Evolutionary conservation across 2,797 vertebrate genomes (phyloP), one percentile per base, ranked within the genome.

Genomic region (Coendou prehensilis): DNA sequence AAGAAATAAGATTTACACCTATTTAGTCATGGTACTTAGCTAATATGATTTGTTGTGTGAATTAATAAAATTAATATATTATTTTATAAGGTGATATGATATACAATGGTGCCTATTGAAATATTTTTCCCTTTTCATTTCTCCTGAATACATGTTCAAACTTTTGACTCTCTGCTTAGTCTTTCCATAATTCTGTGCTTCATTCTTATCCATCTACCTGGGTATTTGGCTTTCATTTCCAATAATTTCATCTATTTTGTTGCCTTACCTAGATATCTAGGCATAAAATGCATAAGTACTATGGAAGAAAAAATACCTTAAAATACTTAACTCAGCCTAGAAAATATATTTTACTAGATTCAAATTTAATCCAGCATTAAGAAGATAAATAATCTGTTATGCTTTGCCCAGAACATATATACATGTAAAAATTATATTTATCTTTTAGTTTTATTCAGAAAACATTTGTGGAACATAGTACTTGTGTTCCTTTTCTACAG

Each of bases 301-400:
- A 15, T 28, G 10, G 86, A 61, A 80, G 33, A 23, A 81, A 83
- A 78, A 18, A n/a, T 85, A 17, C 10, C 52, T 63, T 33, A 54
- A 69, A 79, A 33, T 15, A 33, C 26, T 86, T 14, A 90, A 61
- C n/a, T 79, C 84, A 83, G 14, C 13, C 26, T 92, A 28, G 57
- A 87, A 76, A 52, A 41, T 71, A 52, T 78, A 78, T 88, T 95
- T 92, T 75, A 61, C 47, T 79, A 79, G 22, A 63, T 59, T 92
- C 15, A 59, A 79, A 79, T 84, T 80, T 59, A 82, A 37, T 71
- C n/a, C 30, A 79, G 20, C 14, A 79, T 45, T 79, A 45, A 56
- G n/a, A 89, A 79, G 4, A 37, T 1, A 83, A 92, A 78, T 41
- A 83, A 82, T 64, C 3, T 82, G n/a, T 63, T 52, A 52, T 67